A percentile compares a stretch with the other conserved stretches of the same genome.
These are phyloP conservation scores for Calosoma granatense DNA, from an alignment of 1,140 invertebrate genomes.

Conservation along the genomic window DNA sequence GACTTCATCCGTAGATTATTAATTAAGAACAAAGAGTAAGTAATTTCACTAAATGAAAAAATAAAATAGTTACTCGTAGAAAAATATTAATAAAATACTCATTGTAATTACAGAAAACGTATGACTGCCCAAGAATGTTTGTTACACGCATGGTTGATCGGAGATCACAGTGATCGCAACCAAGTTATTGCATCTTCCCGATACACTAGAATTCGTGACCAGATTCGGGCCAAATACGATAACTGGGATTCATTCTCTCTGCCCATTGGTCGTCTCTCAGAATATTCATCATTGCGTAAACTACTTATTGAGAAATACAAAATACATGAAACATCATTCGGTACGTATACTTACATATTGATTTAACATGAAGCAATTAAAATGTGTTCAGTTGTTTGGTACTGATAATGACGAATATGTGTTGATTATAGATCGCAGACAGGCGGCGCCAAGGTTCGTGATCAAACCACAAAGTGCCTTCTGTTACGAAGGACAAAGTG, in stretches of 20 bases:
- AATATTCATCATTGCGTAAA: slow-evolving; percentile 96
- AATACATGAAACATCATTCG: slow-evolving; percentile 92
- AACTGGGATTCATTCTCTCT: slow-evolving; percentile 88
- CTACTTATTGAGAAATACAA: slow-evolving; percentile 92
- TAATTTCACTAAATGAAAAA: slow-evolving; percentile 2
- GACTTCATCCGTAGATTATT: slow-evolving; percentile 94
- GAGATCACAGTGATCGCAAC: slow-evolving; percentile 65
- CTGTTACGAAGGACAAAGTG: slow-evolving; percentile 93
- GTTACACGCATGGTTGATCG: slow-evolving; percentile 87
- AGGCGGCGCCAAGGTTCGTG: slow-evolving; percentile 95
- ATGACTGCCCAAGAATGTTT: slow-evolving; percentile 97
- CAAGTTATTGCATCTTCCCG: slow-evolving; percentile 68
- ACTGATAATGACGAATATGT: neutral
- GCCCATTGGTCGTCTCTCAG: slow-evolving; percentile 91
- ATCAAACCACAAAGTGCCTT: slow-evolving; percentile 92
- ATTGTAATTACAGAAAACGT: slow-evolving; percentile 64
- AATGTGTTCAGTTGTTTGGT: neutral
- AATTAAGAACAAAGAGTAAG: slow-evolving; percentile 90
- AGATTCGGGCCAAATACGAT: slow-evolving; percentile 73
- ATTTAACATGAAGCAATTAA: neutral
- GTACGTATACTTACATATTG: slow-evolving; percentile 41
- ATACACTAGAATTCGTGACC: slow-evolving; percentile 80
- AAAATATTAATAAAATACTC: neutral
- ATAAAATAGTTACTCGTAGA: slow-evolving; percentile 5
- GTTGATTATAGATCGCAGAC: slow-evolving; percentile 69